phyloP scores from a whole-genome alignment of 53 echinoderm and acorn worm species.

The Henricia sp. region DNA sequence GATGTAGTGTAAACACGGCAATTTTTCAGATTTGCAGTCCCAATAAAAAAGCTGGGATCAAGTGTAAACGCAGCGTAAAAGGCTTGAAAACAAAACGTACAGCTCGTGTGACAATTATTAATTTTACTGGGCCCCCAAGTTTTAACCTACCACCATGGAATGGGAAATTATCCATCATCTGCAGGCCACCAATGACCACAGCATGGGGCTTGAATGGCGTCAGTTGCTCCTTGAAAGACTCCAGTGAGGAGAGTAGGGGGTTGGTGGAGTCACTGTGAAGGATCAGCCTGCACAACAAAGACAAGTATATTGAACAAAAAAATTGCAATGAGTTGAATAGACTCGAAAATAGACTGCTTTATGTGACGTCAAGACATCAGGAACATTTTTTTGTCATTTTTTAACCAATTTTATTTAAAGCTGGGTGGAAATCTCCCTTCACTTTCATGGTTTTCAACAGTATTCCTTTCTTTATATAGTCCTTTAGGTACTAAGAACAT shows the following conservation, averaged over 20 bases:
- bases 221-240: slow-evolving; percentile 73
- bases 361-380: no score
- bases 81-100: no score
- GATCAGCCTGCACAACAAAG: slow-evolving; percentile 67
- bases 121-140: not conserved
- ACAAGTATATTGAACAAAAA: no score
- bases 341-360: no score
- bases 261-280: slow-evolving; percentile 90
- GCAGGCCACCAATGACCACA: slow-evolving; percentile 94
- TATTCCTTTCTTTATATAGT: no score
- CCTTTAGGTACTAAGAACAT: no score
- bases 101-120: not conserved
- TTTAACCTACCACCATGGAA: slow-evolving; percentile 74
- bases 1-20: no score
- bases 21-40: no score
- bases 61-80: not conserved
- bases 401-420: not conserved
- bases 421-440: no score
- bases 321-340: no score
- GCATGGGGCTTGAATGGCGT: slow-evolving; percentile 78
- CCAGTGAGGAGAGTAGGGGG: slow-evolving; percentile 81
- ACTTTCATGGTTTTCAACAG: no score
- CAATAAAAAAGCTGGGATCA: not conserved
- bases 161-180: slow-evolving; percentile 99
- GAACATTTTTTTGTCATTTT: no score